Evolutionary conservation across 2,888 invertebrate genomes (phyloP), one percentile per base, ranked within the genome.

Genomic region (Phalangium opilio): DNA sequence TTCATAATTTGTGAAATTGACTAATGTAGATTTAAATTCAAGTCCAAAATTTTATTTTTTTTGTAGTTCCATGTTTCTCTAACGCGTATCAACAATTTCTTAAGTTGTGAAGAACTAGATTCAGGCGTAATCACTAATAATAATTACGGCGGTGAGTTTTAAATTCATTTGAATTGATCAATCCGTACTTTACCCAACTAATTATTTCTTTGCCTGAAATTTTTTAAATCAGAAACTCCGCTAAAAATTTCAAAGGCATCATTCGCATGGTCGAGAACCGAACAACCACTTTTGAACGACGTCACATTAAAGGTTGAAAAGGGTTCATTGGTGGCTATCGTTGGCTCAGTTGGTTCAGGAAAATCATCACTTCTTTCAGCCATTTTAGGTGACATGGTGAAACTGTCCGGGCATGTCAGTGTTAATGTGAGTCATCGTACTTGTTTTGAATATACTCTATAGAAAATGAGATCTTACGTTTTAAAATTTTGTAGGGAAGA

Each of bases 31-130:
- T n/a, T n/a, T n/a, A n/a, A n/a, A n/a, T n/a, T n/a, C n/a, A n/a
- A n/a, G n/a, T n/a, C n/a, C n/a, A n/a, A n/a, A n/a, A n/a, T n/a
- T n/a, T n/a, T n/a, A n/a, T n/a, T n/a, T 44, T 45, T 15, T 45
- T n/a, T 12, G 15, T 20, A 49, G 83, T 81, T 85, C 5, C 75
- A 77, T 60, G 91, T 93, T 67, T 14, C 63, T 82, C 84, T 71
- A 15, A 12, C 12, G 12, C 35, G 35, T n/a, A 12, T 34, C n/a
- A 34, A 34, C 14, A 4, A 34, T 2, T 34, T 34, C 14, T 2
- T 34, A 3, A 14, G 12, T 14, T 3, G 35, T 34, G 35, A 34
- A 34, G 35, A 34, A 34, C 4, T 34, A 34, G 5, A 34, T 14
- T 14, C 35, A 34, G 14, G 4, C 14, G 12, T 12, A n/a, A n/a